Conservation (phyloP, 2,797 vertebrate genomes). For the Columba guinea region DNA sequence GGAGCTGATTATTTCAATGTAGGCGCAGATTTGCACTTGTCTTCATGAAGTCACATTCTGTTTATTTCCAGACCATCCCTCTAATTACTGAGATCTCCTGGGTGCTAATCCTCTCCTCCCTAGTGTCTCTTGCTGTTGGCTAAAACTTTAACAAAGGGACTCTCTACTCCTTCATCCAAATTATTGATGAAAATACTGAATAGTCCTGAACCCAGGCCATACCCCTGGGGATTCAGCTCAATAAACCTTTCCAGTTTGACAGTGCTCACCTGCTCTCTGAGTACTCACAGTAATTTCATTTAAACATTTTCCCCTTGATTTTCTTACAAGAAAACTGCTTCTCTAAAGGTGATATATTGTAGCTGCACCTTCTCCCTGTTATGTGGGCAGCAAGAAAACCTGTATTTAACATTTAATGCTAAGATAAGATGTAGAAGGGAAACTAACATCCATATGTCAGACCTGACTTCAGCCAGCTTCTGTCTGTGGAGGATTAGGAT, state of each 20-base stretch:
- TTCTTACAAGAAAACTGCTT: background rate
- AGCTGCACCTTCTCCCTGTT: background rate
- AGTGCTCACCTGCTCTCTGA: background rate
- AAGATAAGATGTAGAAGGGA: background rate
- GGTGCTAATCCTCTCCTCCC: background rate
- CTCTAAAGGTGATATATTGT: background rate
- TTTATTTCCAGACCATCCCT: constrained; percentile 5
- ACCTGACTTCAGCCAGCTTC: background rate
- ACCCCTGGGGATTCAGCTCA: background rate
- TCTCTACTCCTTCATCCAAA: background rate
- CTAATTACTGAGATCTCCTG: constrained; percentile 4
- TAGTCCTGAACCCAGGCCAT: background rate
- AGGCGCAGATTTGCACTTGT: background rate
- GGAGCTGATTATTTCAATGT: background rate
- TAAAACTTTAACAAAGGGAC: background rate
- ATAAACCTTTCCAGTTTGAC: background rate
- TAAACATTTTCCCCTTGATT: background rate
- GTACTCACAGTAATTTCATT: background rate
- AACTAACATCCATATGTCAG: background rate
- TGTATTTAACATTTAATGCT: background rate
- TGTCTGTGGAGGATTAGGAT: background rate
- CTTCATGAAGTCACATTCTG: constrained; percentile 11
- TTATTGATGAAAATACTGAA: constrained; percentile 20
- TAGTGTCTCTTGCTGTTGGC: background rate
- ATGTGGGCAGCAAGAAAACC: background rate